Percentiles rank a stretch among this genome's conserved stretches.
These are phyloP conservation scores for Megamerina dolium DNA, from an alignment of 2,888 invertebrate genomes.

Conservation along the genomic window DNA sequence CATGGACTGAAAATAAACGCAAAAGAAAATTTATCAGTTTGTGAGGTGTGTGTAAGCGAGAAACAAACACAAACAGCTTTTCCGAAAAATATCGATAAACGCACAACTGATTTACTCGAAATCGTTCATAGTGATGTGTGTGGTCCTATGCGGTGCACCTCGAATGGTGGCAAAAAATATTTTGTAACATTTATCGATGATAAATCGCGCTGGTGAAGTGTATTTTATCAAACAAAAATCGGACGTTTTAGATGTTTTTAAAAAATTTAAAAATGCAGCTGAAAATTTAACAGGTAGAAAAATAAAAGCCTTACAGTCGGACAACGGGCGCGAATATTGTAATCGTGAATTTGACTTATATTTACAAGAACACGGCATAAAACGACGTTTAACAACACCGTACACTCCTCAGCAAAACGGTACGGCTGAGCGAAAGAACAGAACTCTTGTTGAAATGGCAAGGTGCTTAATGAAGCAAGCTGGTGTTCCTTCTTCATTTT, in stretches of 20 bases:
- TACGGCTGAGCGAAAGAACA: slow-evolving; percentile 22
- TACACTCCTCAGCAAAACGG: slow-evolving; percentile 24
- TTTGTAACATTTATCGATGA: slow-evolving; percentile 17
- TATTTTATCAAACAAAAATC: slow-evolving; percentile 16
- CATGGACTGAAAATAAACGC: slow-evolving; percentile 13
- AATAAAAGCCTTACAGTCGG: slow-evolving; percentile 15
- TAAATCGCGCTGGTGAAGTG: slow-evolving; percentile 15
- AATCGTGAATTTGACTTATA: slow-evolving; percentile 18
- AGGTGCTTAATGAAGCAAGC: slow-evolving; percentile 24
- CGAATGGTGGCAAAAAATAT: slow-evolving; percentile 10
- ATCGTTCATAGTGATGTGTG: slow-evolving; percentile 18
- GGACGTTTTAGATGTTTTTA: slow-evolving; percentile 14
- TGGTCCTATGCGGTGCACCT: slow-evolving; percentile 14
- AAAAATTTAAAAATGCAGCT: slow-evolving; percentile 12
- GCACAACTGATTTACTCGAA: slow-evolving; percentile 12
- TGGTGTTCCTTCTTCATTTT: slow-evolving; percentile 11
- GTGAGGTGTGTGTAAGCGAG: slow-evolving; percentile 15
- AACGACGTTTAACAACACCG: slow-evolving; percentile 17
- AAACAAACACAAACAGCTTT: slow-evolving; percentile 15
- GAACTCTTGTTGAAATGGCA: slow-evolving; percentile 21
- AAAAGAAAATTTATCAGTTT: slow-evolving; percentile 12
- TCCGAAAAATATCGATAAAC: slow-evolving; percentile 7
- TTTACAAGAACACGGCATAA: slow-evolving; percentile 18
- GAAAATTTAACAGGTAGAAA: slow-evolving; percentile 13
- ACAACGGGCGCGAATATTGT: slow-evolving; percentile 22